These are phyloP conservation scores for Emys orbicularis DNA, from an alignment of 2,797 vertebrate genomes.

Conservation along the genomic window DNA sequence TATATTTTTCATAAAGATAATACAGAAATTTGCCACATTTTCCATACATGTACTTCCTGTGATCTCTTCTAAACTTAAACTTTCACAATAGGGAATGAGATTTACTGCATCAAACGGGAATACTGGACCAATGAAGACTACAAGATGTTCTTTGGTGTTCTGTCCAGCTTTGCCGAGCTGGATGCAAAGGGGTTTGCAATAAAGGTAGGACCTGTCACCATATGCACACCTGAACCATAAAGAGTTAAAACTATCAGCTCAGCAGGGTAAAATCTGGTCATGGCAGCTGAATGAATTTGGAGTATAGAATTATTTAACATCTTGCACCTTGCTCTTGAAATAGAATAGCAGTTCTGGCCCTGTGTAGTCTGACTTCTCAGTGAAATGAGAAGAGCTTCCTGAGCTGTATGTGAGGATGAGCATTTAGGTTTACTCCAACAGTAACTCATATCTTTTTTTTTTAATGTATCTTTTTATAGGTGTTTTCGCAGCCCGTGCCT, in stretches of 20 bases:
- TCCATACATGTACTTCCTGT: background rate
- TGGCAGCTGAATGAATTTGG: background rate
- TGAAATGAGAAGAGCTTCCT: background rate
- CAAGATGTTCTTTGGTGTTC: conserved; percentile 79
- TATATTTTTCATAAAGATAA: background rate
- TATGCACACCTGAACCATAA: background rate
- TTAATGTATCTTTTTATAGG: conserved; percentile 70
- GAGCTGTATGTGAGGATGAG: background rate
- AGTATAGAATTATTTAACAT: background rate
- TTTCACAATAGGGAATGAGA: conserved; percentile 78
- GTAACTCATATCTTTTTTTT: background rate
- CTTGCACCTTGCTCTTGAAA: background rate
- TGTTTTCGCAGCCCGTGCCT: conserved; percentile 80
- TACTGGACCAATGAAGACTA: conserved; percentile 74
- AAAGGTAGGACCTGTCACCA: conserved; percentile 80
- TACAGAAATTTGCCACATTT: background rate
- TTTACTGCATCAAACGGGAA: conserved; percentile 76
- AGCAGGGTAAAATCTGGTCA: background rate
- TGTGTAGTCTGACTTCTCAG: background rate
- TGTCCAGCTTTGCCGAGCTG: conserved; percentile 38
- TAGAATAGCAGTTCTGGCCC: background rate
- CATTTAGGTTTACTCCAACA: background rate
- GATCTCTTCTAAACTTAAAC: conserved; percentile 34
- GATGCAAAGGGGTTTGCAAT: conserved; percentile 72
- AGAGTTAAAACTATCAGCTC: background rate